Evolutionary conservation across 2,113 vertebrate species (phyloP), one percentile per base, ranked within the genome.

Genomic region (Plecturocebus donacophilus): DNA sequence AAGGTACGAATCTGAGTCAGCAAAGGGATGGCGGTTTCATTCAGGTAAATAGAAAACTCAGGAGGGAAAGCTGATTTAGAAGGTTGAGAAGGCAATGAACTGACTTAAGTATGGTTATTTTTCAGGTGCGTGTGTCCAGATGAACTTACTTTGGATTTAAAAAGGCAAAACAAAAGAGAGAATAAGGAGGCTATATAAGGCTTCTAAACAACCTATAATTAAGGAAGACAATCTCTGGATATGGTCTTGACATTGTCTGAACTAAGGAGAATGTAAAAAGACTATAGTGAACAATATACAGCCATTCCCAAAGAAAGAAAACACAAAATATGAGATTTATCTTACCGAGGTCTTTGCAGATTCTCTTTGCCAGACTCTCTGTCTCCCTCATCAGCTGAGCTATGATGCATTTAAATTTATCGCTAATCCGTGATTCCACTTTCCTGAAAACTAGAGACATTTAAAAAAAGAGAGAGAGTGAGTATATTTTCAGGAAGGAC

Each of bases 331-430:
- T 11, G 40, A 93, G 82, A 66, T 25, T 95, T 73, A 45, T 86
- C 86, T 94, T 70, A 86, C 96, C 89, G 3, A 94, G 70, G 75
- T 97, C 75, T 61, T 68, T 70, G 45, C 92, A 98, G 95, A 98
- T n/a, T 1, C 27, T 96, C 96, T 54, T 98, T 90, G 98, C 99
- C 97, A 98, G 79, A 0, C 2, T 23, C 86, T 99, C 98, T 32
- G 97, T 98, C 86, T 98, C 97, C 25, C 42, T 89, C 99, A 99
- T 99, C 97, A 99, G 98, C 66, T 81, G 87, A 21, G 90, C 97
- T 70, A 99, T 97, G 94, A 99, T 98, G n/a, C 61, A 68, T 95
- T 98, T 98, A 98, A 99, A 99, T 20, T 13, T 95, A 97, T 99
- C 97, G 3, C 23, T 85, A 40, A 82, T 66, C 42, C 97, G 95